Evolutionary conservation across 2,113 vertebrate species (phyloP), one percentile per base, ranked within the genome.

Genomic region (Plecturocebus donacophilus): DNA sequence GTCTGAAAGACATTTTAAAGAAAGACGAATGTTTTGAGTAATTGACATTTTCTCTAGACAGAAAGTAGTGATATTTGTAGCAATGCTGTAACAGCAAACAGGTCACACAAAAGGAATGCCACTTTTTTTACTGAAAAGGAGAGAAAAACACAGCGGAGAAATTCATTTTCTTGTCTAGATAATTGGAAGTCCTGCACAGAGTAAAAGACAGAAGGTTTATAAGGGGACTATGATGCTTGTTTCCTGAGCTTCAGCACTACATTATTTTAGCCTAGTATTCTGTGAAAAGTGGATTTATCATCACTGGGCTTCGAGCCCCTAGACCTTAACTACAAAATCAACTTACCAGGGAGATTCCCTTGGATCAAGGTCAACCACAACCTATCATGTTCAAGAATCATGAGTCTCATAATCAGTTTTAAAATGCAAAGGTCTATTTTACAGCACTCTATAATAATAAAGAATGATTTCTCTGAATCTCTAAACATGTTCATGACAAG

Each of bases 121-220:
- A 75, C 20, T 42, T 88, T 68, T 68, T 96, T 97, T 94, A 94
- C 86, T 92, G 87, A 80, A 85, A 14, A 83, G 25, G 19, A 40
- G 45, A 91, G n/a, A 66, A 30, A 87, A 85, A 76, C 21, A 73
- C 2, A 7, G 19, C 19, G 4, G 47, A 82, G 13, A 96, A 94
- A 92, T 84, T 87, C 47, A 82, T 89, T 95, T 95, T 96, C 20
- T 71, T 86, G 66, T 87, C 52, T 16, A 54, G 45, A 94, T 52
- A 97, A 96, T 86, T 91, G 61, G 8, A 94, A 84, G 47, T 76
- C 83, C 95, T 95, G 27, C 47, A 10, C 8, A 79, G 83, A 92
- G 96, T 97, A 96, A 90, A 97, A 84, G 70, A 52, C 77, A 82
- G 2, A 52, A 95, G 80, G 91, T 61, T 94, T 90, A 95, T 96